These are phyloP conservation scores for Limnephilus marmoratus DNA, from an alignment of 2,888 invertebrate genomes.

Conservation along the genomic window DNA sequence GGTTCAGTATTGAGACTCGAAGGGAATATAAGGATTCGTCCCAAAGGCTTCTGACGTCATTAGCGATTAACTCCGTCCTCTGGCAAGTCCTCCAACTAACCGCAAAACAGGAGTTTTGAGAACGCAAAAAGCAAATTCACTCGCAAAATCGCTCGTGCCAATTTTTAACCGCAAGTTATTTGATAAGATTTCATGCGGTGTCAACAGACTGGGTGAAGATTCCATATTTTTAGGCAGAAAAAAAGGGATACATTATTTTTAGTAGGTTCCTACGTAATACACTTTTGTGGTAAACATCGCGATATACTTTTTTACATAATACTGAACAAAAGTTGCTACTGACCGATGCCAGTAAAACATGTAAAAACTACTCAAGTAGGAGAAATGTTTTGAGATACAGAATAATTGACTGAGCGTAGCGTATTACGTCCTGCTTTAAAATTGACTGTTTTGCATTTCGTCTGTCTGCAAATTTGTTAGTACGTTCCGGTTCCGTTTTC, in stretches of 20 bases:
- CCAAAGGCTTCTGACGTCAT: slow-evolving; percentile 10
- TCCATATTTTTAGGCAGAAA: background rate
- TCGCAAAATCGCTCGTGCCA: slow-evolving; percentile 24
- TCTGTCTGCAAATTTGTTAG: no score
- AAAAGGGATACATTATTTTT: background rate
- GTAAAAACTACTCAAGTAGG: background rate
- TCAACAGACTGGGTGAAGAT: background rate
- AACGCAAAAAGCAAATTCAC: slow-evolving; percentile 39
- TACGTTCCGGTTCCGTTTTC: no score
- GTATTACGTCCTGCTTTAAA: no score
- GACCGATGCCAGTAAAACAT: background rate
- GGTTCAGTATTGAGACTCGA: background rate
- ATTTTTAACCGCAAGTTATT: slow-evolving; percentile 28
- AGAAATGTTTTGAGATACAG: no score
- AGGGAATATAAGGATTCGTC: background rate
- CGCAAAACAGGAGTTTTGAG: slow-evolving; percentile 15
- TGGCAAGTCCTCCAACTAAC: slow-evolving; percentile 31
- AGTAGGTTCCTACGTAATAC: background rate
- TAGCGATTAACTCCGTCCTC: slow-evolving; percentile 27
- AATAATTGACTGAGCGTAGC: no score
- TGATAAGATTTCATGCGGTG: slow-evolving; percentile 22
- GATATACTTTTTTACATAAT: background rate
- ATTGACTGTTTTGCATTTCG: no score
- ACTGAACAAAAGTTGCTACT: background rate
- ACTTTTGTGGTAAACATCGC: background rate